Evolutionary conservation across 2,888 invertebrate genomes (phyloP).

Genomic region (Globia sparganii): DNA sequence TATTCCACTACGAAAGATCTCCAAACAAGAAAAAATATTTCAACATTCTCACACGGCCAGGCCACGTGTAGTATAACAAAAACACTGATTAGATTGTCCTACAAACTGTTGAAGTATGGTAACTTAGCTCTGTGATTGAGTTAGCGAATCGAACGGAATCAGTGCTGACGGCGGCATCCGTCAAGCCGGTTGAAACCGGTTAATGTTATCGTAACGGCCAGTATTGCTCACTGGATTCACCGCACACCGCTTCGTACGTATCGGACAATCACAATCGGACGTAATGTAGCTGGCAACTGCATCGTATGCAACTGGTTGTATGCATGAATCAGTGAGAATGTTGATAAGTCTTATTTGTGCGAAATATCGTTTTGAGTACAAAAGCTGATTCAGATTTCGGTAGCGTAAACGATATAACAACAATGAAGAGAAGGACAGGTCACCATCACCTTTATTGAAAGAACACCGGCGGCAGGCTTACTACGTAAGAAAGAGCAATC

Average conservation of each 20-base stretch:
- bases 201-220: conserved; percentile 67
- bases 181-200: conserved; percentile 71
- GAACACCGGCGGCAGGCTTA: too few relatives aligned
- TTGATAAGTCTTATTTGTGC: neutral
- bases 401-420: neutral
- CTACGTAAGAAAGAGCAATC: too few relatives aligned
- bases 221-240: conserved; percentile 61
- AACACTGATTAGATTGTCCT: conserved; percentile 45
- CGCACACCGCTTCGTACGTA: conserved; percentile 45
- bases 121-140: conserved; percentile 49
- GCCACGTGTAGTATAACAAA: conserved; percentile 43
- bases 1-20: neutral
- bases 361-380: neutral
- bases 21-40: neutral
- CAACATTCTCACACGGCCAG: conserved; percentile 20
- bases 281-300: conserved; percentile 29
- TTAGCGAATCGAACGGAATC: conserved; percentile 55
- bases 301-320: neutral
- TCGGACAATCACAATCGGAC: conserved; percentile 35
- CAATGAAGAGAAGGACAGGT: neutral
- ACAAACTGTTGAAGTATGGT: conserved; percentile 45
- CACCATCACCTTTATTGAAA: neutral
- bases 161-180: conserved; percentile 67
- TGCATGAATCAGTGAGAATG: conserved; percentile 7
- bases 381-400: neutral